Conservation (phyloP, 2,113 vertebrate genomes). For the Ammodytes dubius region DNA sequence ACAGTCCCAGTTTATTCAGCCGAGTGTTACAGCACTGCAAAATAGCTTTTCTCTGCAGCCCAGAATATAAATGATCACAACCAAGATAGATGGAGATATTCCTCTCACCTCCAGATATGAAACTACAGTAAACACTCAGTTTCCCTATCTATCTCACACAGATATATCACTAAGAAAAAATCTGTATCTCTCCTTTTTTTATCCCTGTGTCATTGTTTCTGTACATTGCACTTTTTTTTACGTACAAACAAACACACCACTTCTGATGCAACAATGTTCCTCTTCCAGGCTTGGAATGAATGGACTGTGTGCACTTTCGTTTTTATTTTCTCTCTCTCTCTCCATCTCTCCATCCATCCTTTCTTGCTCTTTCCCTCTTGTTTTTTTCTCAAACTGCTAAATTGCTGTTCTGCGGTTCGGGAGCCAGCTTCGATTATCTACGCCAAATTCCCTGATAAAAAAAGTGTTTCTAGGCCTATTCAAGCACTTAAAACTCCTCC, state of each 20-base stretch:
- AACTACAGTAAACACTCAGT: constrained; percentile 56
- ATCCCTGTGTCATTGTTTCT: constrained; percentile 25
- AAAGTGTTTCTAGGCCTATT: constrained; percentile 75
- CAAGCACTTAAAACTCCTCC: constrained; percentile 75
- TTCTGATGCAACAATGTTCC: constrained; percentile 25
- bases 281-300: constrained; percentile 34
- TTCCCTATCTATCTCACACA: constrained; percentile 51
- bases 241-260: constrained; percentile 16
- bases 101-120: constrained; percentile 50
- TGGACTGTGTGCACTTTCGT: constrained; percentile 19
- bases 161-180: constrained; percentile 27
- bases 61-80: constrained; percentile 51
- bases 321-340: constrained; percentile 31
- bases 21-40: constrained; percentile 37
- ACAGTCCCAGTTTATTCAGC: constrained; percentile 51
- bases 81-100: constrained; percentile 62
- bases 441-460: constrained; percentile 79
- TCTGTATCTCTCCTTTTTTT: neutral
- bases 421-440: constrained; percentile 78
- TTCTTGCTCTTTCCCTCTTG: constrained; percentile 46
- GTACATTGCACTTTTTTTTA: neutral
- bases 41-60: constrained; percentile 49
- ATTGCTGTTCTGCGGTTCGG: constrained; percentile 68
- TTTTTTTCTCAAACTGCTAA: constrained; percentile 71
- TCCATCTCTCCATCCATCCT: constrained; percentile 40